These are phyloP conservation scores for Heterodera filipjevi DNA, from an alignment of 2,888 invertebrate species.

Conservation along the genomic window DNA sequence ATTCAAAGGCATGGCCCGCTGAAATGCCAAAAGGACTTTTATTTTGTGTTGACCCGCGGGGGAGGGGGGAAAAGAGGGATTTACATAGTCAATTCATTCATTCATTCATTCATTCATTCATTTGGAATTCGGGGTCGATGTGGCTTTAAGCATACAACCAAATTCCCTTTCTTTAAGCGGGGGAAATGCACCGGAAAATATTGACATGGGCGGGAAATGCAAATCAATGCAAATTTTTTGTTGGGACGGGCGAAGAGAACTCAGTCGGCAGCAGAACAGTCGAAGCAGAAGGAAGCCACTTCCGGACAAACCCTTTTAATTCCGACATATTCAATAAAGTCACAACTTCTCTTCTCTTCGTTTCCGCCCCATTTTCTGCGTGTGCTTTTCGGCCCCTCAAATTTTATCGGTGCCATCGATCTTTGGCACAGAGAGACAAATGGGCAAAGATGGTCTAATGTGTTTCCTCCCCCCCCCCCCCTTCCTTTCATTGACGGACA, in stretches of 20 bases:
- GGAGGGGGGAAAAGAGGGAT: neutral
- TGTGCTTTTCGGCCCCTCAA: neutral
- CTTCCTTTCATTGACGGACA: neutral
- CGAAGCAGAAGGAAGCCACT: neutral
- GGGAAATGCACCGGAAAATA: slow-evolving; percentile 8
- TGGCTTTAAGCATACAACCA: slow-evolving; percentile 1
- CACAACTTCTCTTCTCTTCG: neutral
- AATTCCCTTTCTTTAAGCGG: slow-evolving; percentile 4
- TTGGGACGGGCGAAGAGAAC: neutral
- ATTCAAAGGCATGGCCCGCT: neutral
- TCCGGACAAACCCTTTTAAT: neutral
- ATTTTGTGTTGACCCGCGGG: neutral
- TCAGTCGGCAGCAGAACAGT: neutral
- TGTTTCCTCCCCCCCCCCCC: neutral
- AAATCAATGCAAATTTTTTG: neutral
- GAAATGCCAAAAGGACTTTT: neutral
- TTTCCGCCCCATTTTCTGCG: neutral
- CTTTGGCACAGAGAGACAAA: slow-evolving; percentile 3
- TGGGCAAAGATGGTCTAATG: neutral
- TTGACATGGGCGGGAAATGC: neutral
- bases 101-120: neutral
- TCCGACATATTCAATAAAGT: neutral
- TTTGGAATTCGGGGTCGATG: neutral
- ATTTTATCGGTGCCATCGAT: slow-evolving; percentile 2
- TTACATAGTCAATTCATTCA: neutral